These are phyloP conservation scores for Cephus spinipes DNA, from an alignment of 2,888 invertebrate species.

Conservation along the genomic window DNA sequence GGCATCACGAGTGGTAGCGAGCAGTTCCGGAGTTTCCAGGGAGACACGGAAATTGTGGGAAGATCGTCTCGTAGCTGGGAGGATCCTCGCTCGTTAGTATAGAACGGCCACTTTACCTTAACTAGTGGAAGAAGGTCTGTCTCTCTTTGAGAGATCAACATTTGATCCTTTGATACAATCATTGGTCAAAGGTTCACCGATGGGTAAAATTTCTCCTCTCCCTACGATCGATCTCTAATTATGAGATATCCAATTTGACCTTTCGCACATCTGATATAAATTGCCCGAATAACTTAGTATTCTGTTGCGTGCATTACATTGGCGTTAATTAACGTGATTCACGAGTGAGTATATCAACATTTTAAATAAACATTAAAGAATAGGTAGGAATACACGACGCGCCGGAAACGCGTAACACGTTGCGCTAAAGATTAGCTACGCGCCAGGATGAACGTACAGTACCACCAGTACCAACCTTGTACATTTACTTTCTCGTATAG, in stretches of 20 bases:
- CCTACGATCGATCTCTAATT: background rate
- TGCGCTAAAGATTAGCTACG: constrained; percentile 21
- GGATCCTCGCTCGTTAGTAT: constrained; percentile 1
- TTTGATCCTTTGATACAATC: constrained; percentile 9
- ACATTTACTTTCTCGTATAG: background rate
- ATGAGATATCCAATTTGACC: background rate
- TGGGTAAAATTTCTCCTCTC: background rate
- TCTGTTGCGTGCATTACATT: background rate
- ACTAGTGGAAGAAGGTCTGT: background rate
- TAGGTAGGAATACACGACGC: background rate
- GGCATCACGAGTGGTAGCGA: background rate
- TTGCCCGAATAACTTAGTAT: background rate
- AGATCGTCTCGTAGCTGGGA: constrained; percentile 7
- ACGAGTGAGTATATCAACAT: background rate
- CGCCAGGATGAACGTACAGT: background rate
- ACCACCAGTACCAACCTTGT: background rate
- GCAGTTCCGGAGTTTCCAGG: background rate
- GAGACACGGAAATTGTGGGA: constrained; percentile 10
- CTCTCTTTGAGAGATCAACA: background rate
- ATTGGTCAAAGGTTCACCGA: constrained; percentile 15
- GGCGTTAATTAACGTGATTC: background rate
- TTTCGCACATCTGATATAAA: background rate
- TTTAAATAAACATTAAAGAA: background rate
- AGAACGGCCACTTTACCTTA: background rate
- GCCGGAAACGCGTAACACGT: constrained; percentile 20